Evolutionary conservation across 2,113 vertebrate species (phyloP).

Genomic region (Grallaria varia): DNA sequence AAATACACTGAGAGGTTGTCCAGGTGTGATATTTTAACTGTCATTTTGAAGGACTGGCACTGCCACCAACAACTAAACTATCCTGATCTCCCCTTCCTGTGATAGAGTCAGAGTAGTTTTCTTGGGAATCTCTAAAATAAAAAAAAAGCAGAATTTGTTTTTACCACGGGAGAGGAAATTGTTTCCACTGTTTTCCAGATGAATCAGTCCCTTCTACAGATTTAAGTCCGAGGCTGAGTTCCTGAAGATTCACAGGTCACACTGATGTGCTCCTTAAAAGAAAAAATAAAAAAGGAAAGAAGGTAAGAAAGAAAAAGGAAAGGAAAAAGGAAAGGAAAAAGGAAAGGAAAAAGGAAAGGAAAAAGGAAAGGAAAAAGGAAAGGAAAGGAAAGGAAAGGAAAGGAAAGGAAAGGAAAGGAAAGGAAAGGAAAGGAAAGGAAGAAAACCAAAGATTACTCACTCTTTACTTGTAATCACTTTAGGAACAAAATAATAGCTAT

Average conservation of each 20-base stretch:
- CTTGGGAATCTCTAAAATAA: background rate
- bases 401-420: no score
- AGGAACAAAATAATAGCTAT: background rate
- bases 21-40: background rate
- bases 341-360: no score
- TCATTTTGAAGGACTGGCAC: background rate
- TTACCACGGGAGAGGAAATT: conserved; percentile 47
- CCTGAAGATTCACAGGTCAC: background rate
- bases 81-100: background rate
- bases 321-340: background rate
- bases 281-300: background rate
- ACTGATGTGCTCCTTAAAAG: conserved; percentile 16
- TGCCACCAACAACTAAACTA: background rate
- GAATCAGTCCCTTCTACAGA: conserved; percentile 20
- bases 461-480: background rate
- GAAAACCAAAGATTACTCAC: conserved; percentile 7
- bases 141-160: background rate
- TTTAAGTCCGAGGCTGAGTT: conserved; percentile 10
- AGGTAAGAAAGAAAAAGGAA: no score
- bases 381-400: background rate
- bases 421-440: background rate
- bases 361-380: no score
- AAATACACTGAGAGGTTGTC: background rate
- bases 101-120: background rate
- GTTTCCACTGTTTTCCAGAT: background rate